A percentile compares a stretch with the other conserved stretches of the same genome.
phyloP scores from a whole-genome alignment of 2,113 vertebrate species.

The Chinchilla lanigera region DNA sequence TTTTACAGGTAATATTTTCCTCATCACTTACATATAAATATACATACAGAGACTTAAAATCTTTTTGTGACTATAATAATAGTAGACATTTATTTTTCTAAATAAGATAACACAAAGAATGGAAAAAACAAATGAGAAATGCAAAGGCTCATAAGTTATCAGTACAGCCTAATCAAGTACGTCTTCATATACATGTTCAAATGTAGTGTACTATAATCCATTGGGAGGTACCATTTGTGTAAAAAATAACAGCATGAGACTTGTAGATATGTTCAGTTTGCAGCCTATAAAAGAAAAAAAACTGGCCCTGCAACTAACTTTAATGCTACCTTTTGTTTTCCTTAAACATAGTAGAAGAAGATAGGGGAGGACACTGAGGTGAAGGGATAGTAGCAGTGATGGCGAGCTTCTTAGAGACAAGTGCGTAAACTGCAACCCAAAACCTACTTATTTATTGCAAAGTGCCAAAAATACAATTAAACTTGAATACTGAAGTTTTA shows the following conservation, averaged over 20 bases:
- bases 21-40: not conserved
- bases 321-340: not conserved
- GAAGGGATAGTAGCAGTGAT: not conserved
- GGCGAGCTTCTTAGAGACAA: too few relatives aligned
- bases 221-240: not conserved
- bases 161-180: not conserved
- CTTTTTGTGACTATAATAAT: not conserved
- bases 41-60: not conserved
- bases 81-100: slow-evolving; percentile 11
- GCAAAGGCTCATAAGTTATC: not conserved
- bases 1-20: not conserved
- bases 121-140: not conserved
- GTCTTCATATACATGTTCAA: not conserved
- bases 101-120: not conserved
- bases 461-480: too few relatives aligned
- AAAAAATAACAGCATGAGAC: not conserved
- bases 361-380: not conserved
- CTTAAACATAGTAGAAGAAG: not conserved
- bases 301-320: not conserved
- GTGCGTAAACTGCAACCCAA: too few relatives aligned
- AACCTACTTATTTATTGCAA: too few relatives aligned
- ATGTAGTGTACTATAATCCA: not conserved
- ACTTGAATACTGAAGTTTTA: too few relatives aligned
- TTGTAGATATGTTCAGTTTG: not conserved
- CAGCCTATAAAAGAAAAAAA: not conserved